Evolutionary conservation across 2,113 vertebrate species (phyloP).

Genomic region (Osmerus mordax): DNA sequence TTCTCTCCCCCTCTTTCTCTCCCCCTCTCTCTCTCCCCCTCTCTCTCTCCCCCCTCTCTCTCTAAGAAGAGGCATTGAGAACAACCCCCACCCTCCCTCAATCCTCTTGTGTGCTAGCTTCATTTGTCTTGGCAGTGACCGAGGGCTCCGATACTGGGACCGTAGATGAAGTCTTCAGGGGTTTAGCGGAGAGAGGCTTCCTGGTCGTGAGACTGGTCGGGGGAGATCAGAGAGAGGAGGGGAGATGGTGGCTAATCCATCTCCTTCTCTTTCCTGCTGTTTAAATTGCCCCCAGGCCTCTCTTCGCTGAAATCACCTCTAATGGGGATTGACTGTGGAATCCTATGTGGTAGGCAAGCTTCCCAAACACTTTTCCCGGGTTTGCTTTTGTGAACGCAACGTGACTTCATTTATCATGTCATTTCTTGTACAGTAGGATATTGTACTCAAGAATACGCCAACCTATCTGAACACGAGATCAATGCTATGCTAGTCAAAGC

Average conservation of each 20-base stretch:
- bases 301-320: slow-evolving; percentile 43
- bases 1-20: background rate
- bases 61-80: slow-evolving; percentile 38
- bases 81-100: slow-evolving; percentile 10
- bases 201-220: slow-evolving; percentile 41
- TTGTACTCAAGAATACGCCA: background rate
- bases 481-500: too few relatives aligned
- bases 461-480: too few relatives aligned
- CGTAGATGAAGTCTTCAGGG: slow-evolving; percentile 57
- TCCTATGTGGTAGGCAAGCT: slow-evolving; percentile 14
- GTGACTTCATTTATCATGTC: background rate
- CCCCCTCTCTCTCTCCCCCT: background rate
- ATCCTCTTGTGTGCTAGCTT: slow-evolving; percentile 33
- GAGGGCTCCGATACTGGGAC: slow-evolving; percentile 58
- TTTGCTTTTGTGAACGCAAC: background rate
- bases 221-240: slow-evolving; percentile 51
- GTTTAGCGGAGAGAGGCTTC: slow-evolving; percentile 42
- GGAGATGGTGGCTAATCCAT: slow-evolving; percentile 54
- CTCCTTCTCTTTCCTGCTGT: slow-evolving; percentile 35
- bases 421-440: background rate
- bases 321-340: slow-evolving; percentile 36
- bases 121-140: slow-evolving; percentile 59
- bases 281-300: slow-evolving; percentile 24
- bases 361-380: slow-evolving; percentile 12
- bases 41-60: background rate